A percentile compares a stretch with the other conserved stretches of the same genome.
These are phyloP conservation scores for Mylabris phalerata DNA, from an alignment of 1,140 invertebrate genomes.

Conservation along the genomic window DNA sequence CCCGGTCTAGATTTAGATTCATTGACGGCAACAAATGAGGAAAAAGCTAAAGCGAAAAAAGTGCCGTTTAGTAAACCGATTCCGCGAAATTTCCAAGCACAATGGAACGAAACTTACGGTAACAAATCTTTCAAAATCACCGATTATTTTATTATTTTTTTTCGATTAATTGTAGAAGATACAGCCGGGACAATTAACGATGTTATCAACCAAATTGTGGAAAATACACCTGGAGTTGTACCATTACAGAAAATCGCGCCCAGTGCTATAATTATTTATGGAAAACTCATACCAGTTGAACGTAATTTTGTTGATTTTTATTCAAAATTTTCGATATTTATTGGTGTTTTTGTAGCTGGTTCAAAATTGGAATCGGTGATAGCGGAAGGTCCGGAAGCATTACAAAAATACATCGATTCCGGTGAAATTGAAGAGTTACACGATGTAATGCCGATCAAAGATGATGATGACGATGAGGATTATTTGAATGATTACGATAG, in stretches of 20 bases:
- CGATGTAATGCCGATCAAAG: slow-evolving; percentile 61
- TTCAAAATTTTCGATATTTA: background rate
- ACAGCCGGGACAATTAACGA: slow-evolving; percentile 56
- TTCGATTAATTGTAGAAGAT: slow-evolving; percentile 39
- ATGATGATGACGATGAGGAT: slow-evolving; percentile 52
- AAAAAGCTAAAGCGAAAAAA: slow-evolving; percentile 63
- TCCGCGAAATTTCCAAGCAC: slow-evolving; percentile 90
- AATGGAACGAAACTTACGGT: slow-evolving; percentile 80
- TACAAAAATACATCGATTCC: slow-evolving; percentile 67
- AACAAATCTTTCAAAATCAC: slow-evolving; percentile 7
- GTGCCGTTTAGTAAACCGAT: slow-evolving; percentile 93
- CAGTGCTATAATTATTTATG: slow-evolving; percentile 71
- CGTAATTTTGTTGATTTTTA: slow-evolving; percentile 41
- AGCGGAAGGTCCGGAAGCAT: slow-evolving; percentile 62
- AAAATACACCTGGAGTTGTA: slow-evolving; percentile 62
- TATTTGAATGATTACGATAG: slow-evolving; percentile 41
- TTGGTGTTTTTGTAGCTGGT: slow-evolving; percentile 46
- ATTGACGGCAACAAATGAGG: slow-evolving; percentile 53
- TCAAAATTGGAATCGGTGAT: slow-evolving; percentile 67
- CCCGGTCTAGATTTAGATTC: slow-evolving; percentile 82
- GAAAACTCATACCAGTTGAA: slow-evolving; percentile 69
- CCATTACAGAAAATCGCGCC: slow-evolving; percentile 64
- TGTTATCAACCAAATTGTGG: slow-evolving; percentile 60
- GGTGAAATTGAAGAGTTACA: slow-evolving; percentile 71
- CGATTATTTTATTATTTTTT: slow-evolving; percentile 6